These are phyloP conservation scores for Scaptomyza hsui DNA, from an alignment of 1,140 invertebrate genomes.

Conservation along the genomic window DNA sequence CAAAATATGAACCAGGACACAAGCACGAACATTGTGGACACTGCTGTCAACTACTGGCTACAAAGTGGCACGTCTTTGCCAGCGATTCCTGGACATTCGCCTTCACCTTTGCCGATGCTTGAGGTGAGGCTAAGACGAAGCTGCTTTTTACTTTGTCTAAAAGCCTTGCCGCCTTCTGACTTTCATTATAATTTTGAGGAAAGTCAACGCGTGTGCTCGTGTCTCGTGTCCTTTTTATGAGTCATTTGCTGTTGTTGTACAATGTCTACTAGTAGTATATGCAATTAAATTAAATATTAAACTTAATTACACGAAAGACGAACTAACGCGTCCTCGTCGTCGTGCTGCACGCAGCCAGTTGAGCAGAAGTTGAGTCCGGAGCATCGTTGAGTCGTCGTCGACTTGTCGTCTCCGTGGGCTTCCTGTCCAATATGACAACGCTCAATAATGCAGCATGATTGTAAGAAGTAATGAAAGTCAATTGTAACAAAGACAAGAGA, in stretches of 20 bases:
- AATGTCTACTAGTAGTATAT: slow-evolving; percentile 42
- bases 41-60: background rate
- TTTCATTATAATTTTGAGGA: slow-evolving; percentile 74
- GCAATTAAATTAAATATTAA: slow-evolving; percentile 84
- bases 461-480: slow-evolving; percentile 81
- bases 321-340: slow-evolving; percentile 54
- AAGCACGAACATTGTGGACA: slow-evolving; percentile 32
- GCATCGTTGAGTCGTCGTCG: slow-evolving; percentile 14
- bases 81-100: slow-evolving; percentile 22
- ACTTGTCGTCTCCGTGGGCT: slow-evolving; percentile 36
- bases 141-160: slow-evolving; percentile 16
- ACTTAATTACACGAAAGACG: slow-evolving; percentile 77
- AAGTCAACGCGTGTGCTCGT: slow-evolving; percentile 61
- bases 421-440: slow-evolving; percentile 73
- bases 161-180: slow-evolving; percentile 38
- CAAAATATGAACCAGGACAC: slow-evolving; percentile 32
- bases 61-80: slow-evolving; percentile 23
- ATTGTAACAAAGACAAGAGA: slow-evolving; percentile 61
- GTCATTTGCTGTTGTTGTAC: slow-evolving; percentile 27
- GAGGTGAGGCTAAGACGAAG: slow-evolving; percentile 25
- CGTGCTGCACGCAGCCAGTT: slow-evolving; percentile 47
- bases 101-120: slow-evolving; percentile 49
- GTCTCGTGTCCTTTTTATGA: slow-evolving; percentile 73
- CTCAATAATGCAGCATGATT: slow-evolving; percentile 81
- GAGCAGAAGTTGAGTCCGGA: slow-evolving; percentile 11